Base-by-base conservation (phyloP, 2,888 invertebrate species). In the Lamellibrachia satsuma region DNA sequence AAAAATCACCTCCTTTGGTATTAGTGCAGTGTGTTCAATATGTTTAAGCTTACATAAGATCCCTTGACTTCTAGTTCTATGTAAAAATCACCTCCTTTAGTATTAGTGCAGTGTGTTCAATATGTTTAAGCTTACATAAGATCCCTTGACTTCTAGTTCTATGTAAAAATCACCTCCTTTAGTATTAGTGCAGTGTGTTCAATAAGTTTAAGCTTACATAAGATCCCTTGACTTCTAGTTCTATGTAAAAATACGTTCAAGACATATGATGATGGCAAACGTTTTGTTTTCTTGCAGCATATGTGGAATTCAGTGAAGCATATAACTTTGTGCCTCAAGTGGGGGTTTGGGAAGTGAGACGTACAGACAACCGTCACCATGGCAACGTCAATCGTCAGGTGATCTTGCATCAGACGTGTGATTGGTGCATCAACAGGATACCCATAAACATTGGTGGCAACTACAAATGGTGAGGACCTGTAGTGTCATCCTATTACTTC, bases 291-390 rank as follows among this genome's bases (percentile, higher is more conserved):
- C 4, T 75, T 75, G 75, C 6, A 96, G 95, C 90, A 60, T 96
- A 95, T 92, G 92, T 92, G 51, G 93, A 94, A 39, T 93, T 94
- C 75, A 92, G 94, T 55, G 96, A 96, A 93, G 96, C 96, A 3
- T 94, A 93, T 93, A 95, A 96, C 92, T 94, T 96, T 93, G 95
- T 95, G 3, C 96, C 95, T 60, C 96, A 96, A 94, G 95, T 94
- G 22, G 96, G 96, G 15, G 94, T 95, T 7, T 96, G 94, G 94
- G 96, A 96, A 93, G 94, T 96, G 0, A 93, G 95, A 7, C 92
- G 93, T 52, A 92, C 92, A n/a, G 91, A 90, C 52, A 92, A 93
- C 90, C 27, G 92, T 6, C 91, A 93, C 3, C 94, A 95, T 90
- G 94, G 94, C 51, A 94, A 95, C 57, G 95, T 96, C 39, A 94